Conservation (phyloP, 2,113 vertebrate genomes). For the Bostrychus sinensis region DNA sequence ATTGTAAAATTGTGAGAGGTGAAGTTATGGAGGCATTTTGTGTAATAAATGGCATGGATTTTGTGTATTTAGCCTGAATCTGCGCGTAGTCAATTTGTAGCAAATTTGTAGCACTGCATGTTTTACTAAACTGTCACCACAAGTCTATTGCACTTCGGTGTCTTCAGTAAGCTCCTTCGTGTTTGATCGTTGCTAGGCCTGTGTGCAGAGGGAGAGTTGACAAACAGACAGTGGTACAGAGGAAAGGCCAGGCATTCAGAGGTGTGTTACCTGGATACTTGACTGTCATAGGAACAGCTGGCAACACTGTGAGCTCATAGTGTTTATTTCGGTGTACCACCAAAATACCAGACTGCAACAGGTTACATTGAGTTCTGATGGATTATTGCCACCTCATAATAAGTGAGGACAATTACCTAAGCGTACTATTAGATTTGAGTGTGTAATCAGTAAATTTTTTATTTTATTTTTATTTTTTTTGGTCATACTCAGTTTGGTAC, state of each 20-base stretch:
- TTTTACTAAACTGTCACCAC: no score
- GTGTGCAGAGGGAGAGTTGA: conserved; percentile 16
- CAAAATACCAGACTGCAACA: neutral
- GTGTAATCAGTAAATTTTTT: conserved; percentile 42
- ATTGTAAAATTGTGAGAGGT: no score
- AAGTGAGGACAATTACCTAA: conserved; percentile 41
- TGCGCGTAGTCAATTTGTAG: no score
- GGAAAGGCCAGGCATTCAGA: conserved; percentile 41
- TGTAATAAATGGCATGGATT: no score
- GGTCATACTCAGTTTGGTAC: conserved; percentile 30
- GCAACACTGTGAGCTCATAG: conserved; percentile 25
- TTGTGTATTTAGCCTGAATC: no score
- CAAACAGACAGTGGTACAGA: conserved; percentile 12
- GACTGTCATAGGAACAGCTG: conserved; percentile 50
- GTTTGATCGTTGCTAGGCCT: conserved; percentile 1
- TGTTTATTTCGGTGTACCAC: neutral
- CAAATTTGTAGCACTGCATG: no score
- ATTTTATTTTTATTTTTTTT: conserved; percentile 17
- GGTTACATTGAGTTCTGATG: neutral
- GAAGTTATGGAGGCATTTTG: no score
- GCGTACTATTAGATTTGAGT: conserved; percentile 16
- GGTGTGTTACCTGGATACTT: conserved; percentile 44
- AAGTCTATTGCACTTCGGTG: neutral
- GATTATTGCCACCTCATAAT: conserved; percentile 1
- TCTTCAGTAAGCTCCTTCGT: conserved; percentile 6